These are phyloP conservation scores for Tenthredo amoena DNA, from an alignment of 2,888 invertebrate species.

Conservation along the genomic window DNA sequence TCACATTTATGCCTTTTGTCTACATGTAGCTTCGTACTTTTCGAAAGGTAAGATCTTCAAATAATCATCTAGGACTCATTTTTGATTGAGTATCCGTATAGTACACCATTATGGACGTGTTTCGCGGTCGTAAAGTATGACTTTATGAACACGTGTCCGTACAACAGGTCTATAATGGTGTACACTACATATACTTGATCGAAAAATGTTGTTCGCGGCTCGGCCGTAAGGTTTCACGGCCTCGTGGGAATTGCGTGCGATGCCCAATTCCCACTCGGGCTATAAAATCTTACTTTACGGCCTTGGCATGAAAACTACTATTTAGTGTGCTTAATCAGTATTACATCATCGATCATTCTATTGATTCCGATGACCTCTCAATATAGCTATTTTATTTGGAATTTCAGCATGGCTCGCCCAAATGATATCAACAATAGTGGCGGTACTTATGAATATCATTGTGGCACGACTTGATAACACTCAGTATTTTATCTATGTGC, in stretches of 20 bases:
- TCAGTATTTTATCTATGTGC: constrained; percentile 44
- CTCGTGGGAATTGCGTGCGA: no score
- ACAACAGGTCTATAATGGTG: no score
- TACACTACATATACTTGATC: no score
- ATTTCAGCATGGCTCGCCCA: constrained; percentile 47
- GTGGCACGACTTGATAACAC: background rate
- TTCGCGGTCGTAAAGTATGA: no score
- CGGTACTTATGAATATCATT: background rate
- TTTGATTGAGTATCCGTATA: background rate
- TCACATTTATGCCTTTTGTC: constrained; percentile 72
- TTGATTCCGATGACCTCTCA: background rate
- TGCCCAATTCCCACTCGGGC: no score
- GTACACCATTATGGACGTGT: no score
- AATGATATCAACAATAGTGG: background rate
- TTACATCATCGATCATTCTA: background rate
- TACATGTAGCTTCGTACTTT: constrained; percentile 74
- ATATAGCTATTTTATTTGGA: background rate
- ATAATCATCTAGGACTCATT: constrained; percentile 15
- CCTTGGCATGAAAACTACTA: no score
- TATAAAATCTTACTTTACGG: no score
- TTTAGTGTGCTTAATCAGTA: background rate
- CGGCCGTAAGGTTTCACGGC: no score
- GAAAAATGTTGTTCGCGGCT: no score
- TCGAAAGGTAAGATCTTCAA: constrained; percentile 70
- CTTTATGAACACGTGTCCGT: no score